These are phyloP conservation scores for Anagyrus pseudococci DNA, from an alignment of 2,888 invertebrate genomes.

Conservation along the genomic window DNA sequence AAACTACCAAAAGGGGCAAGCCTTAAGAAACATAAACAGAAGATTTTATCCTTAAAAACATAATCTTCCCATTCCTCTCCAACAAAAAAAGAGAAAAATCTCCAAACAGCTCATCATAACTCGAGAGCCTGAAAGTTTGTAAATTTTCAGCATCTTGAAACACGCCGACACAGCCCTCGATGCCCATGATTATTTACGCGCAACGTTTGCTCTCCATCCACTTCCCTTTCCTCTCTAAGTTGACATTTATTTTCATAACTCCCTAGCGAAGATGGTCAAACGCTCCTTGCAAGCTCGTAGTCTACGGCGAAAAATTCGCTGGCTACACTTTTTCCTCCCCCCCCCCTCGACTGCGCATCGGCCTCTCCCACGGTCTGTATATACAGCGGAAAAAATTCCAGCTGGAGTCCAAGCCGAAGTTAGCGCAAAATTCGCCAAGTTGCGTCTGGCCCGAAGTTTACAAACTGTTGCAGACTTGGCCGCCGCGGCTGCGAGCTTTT, in stretches of 20 bases:
- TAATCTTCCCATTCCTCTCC: no score
- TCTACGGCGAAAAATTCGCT: no score
- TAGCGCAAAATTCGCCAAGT: constrained; percentile 27
- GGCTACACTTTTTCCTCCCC: background rate
- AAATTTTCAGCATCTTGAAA: no score
- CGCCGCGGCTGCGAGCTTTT: no score
- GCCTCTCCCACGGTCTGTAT: background rate
- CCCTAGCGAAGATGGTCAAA: constrained; percentile 7
- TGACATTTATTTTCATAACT: constrained; percentile 16
- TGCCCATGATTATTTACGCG: background rate
- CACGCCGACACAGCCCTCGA: no score
- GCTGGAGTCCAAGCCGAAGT: no score
- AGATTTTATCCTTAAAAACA: no score
- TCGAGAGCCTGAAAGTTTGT: no score
- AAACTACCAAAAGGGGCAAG: no score
- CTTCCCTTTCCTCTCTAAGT: background rate
- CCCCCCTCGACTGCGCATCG: background rate
- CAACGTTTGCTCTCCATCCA: background rate
- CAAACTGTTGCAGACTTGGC: constrained; percentile 11
- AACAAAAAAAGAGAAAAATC: no score
- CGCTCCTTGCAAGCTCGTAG: background rate
- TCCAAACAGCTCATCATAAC: no score
- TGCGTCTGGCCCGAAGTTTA: constrained; percentile 18
- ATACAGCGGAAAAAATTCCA: background rate
- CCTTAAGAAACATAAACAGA: no score